Conservation (phyloP, 64 coral and sea anemone genomes). For the Dendronephthya gigantea region DNA sequence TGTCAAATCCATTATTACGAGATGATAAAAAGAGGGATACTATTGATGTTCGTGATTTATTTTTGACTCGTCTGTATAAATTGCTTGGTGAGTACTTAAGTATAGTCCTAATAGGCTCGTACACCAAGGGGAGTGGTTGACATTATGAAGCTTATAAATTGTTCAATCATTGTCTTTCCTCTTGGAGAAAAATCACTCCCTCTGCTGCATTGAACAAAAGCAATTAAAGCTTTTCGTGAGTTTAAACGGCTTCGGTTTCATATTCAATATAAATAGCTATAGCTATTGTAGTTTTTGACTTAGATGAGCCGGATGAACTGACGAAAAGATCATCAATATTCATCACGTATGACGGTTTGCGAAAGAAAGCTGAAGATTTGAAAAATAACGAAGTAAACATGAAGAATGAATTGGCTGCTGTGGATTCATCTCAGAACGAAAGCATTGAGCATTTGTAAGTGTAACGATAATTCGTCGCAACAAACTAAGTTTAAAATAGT, state of each 20-base stretch:
- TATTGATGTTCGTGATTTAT: conserved; percentile 67
- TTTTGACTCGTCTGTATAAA: conserved; percentile 36
- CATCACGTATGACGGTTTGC: conserved; percentile 30
- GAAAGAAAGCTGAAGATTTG: conserved; percentile 44
- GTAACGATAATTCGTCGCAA: neutral
- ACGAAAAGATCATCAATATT: conserved; percentile 32
- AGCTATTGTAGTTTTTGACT: neutral
- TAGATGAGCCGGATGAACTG: neutral
- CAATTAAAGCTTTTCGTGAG: too few relatives aligned
- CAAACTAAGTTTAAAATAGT: too few relatives aligned
- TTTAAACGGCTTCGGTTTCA: too few relatives aligned
- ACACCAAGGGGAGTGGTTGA: too few relatives aligned
- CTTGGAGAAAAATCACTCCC: too few relatives aligned
- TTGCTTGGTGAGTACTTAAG: conserved; percentile 37
- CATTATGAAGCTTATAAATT: too few relatives aligned
- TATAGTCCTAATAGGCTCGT: too few relatives aligned
- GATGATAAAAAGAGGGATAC: conserved; percentile 48
- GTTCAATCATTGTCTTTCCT: too few relatives aligned
- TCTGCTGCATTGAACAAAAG: too few relatives aligned
- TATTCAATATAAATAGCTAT: too few relatives aligned
- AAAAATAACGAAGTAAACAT: conserved; percentile 32
- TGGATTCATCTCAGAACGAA: conserved; percentile 43
- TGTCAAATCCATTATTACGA: conserved; percentile 32
- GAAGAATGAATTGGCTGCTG: conserved; percentile 13
- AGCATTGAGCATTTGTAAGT: conserved; percentile 57